These are phyloP conservation scores for Aphelocoma coerulescens DNA, from an alignment of 2,113 vertebrate genomes.

Conservation along the genomic window DNA sequence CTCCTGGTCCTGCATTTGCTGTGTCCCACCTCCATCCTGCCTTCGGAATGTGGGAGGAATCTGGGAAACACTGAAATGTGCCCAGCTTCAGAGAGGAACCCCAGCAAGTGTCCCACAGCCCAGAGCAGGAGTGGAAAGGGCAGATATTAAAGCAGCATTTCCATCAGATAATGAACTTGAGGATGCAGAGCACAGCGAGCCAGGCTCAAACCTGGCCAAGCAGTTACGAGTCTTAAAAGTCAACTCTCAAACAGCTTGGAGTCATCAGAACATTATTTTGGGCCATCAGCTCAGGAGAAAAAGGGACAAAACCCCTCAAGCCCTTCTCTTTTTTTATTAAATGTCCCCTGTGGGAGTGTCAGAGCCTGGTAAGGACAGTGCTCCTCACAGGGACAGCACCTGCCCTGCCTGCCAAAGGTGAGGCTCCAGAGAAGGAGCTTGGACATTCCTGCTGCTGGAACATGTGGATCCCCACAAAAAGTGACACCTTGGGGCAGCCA, in stretches of 20 bases:
- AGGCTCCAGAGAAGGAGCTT: background rate
- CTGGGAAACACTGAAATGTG: background rate
- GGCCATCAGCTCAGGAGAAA: background rate
- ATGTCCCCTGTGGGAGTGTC: background rate
- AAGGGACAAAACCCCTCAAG: background rate
- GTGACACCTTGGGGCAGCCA: background rate
- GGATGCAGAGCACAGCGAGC: background rate
- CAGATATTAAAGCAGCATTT: background rate
- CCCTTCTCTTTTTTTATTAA: no score
- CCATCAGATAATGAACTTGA: background rate
- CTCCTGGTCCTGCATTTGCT: background rate
- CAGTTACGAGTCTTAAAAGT: background rate
- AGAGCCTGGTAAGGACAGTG: background rate
- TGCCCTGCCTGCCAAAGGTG: background rate
- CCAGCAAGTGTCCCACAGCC: background rate
- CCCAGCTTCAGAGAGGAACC: background rate
- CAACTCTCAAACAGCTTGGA: background rate
- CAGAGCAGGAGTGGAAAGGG: background rate
- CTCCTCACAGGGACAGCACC: background rate
- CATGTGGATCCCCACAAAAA: fast-evolving
- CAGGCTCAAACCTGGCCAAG: background rate
- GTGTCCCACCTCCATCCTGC: background rate
- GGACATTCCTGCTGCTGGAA: background rate
- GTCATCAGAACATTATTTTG: background rate
- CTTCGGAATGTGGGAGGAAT: background rate